phyloP scores from a whole-genome alignment of 2,888 invertebrate species.

The Hemithea aestivaria region DNA sequence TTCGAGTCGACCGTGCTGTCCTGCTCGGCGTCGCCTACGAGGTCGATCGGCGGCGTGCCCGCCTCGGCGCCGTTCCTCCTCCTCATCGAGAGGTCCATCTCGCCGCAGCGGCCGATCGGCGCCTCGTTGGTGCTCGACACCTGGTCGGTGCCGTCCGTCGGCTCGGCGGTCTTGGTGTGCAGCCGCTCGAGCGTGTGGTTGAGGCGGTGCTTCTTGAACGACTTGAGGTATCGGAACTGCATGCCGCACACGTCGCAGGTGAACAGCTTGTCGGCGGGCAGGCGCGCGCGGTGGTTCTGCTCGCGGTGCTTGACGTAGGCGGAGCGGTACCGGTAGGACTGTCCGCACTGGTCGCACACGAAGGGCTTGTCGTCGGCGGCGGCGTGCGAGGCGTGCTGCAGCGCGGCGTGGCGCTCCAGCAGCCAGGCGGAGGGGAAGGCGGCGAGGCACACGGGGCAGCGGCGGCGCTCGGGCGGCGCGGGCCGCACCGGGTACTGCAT shows the following conservation, averaged over 20 bases:
- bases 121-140: constrained; percentile 87
- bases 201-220: constrained; percentile 92
- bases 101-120: constrained; percentile 73
- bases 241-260: constrained; percentile 95
- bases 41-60: constrained; percentile 69
- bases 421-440: constrained; percentile 93
- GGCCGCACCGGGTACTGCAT: constrained; percentile 66
- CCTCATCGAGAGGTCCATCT: constrained; percentile 80
- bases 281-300: constrained; percentile 91
- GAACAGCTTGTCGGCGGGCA: constrained; percentile 93
- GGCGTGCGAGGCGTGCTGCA: constrained; percentile 86
- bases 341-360: constrained; percentile 94
- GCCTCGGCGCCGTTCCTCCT: constrained; percentile 59
- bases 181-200: constrained; percentile 91
- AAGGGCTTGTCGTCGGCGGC: constrained; percentile 90
- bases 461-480: constrained; percentile 69
- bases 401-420: constrained; percentile 89
- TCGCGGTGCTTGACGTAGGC: constrained; percentile 87
- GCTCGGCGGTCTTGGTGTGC: constrained; percentile 83
- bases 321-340: constrained; percentile 92
- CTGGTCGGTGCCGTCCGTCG: constrained; percentile 79
- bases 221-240: constrained; percentile 94
- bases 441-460: constrained; percentile 91
- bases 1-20: constrained; percentile 87
- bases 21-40: constrained; percentile 79